Evolutionary conservation across 1,140 invertebrate genomes (phyloP), one percentile per base, ranked within the genome.

Genomic region (Macrostomum lignano): DNA sequence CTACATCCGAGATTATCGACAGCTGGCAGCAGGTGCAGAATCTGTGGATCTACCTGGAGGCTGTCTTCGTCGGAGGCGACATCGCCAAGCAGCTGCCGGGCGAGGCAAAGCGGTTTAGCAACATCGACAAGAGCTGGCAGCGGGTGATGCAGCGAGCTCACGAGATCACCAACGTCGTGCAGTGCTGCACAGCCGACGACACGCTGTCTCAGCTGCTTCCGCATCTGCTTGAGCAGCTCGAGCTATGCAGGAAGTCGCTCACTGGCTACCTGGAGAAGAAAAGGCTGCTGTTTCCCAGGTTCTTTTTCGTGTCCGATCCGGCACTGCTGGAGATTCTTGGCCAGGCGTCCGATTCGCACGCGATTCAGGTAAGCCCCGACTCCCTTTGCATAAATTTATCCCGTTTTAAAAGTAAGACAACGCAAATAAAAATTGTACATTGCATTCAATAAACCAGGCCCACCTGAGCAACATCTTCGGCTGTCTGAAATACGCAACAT

Each of bases 261-360:
- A 84, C 78, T 41, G 82, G 84, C 11, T 93, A 93, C 56, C 61
- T 93, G 17, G 84, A 93, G 49, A 81, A 81, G 48, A 91, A 93
- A 52, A 65, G 82, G 20, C 74, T 81, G 47, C 75, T 91, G 69
- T 93, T 93, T 52, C 82, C 82, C 9, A 58, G 84, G 44, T 94
- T 94, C 50, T 94, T 91, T 61, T 94, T 94, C 46, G 82, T 94
- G 0, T 93, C 82, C 1, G 84, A 94, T 64, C 84, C 84, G 3
- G 81, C 81, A 0, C 52, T 94, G 22, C 57, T 94, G 24, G 84
- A 94, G 55, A 91, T 94, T 47, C 64, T 94, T 0, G 84, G 84
- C 1, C 82, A 93, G 62, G 81, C 82, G 2, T 86, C 78, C 13
- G 82, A 94, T 58, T 88, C 82, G 0, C 84, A 94, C 47, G 88